Evolutionary conservation across 2,888 invertebrate genomes (phyloP).

Genomic region (Drosophila falleni): DNA sequence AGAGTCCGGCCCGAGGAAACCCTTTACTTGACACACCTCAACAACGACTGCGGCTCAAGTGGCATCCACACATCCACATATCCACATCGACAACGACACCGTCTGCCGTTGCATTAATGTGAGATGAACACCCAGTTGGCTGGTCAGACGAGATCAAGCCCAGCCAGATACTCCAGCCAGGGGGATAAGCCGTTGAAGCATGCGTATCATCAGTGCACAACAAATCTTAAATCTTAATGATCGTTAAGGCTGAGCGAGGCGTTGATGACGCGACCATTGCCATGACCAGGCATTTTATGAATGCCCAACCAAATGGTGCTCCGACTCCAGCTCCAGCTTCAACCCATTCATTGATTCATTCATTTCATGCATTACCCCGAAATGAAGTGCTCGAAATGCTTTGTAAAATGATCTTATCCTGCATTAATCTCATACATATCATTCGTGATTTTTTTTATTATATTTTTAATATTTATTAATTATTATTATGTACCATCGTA

Average conservation of each 20-base stretch:
- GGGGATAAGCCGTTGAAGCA: conserved; percentile 72
- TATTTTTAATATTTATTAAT: conserved; percentile 59
- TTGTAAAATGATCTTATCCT: conserved; percentile 52
- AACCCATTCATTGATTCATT: conserved; percentile 76
- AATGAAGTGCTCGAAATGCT: conserved; percentile 71
- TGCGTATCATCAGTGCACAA: conserved; percentile 73
- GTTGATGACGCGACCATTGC: conserved; percentile 63
- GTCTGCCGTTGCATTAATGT: conserved; percentile 74
- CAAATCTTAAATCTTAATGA: conserved; percentile 75
- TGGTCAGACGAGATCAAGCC: conserved; percentile 9
- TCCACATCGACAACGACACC: conserved; percentile 24
- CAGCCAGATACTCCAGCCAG: conserved; percentile 30
- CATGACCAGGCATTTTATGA: conserved; percentile 67
- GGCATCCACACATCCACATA: conserved; percentile 47
- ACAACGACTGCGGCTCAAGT: conserved; percentile 69
- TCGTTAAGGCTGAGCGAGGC: conserved; percentile 60
- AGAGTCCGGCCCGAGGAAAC: conserved; percentile 61
- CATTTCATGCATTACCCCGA: conserved; percentile 61
- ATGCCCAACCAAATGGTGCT: conserved; percentile 46
- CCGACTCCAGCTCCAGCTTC: conserved; percentile 12
- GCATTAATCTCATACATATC: conserved; percentile 36
- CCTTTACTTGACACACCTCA: conserved; percentile 82
- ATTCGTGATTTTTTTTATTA: conserved; percentile 32
- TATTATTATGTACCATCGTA: conserved; percentile 57
- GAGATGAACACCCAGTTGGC: conserved; percentile 74